phyloP scores from a whole-genome alignment of 2,797 vertebrate species.

The Cossypha dichroa region DNA sequence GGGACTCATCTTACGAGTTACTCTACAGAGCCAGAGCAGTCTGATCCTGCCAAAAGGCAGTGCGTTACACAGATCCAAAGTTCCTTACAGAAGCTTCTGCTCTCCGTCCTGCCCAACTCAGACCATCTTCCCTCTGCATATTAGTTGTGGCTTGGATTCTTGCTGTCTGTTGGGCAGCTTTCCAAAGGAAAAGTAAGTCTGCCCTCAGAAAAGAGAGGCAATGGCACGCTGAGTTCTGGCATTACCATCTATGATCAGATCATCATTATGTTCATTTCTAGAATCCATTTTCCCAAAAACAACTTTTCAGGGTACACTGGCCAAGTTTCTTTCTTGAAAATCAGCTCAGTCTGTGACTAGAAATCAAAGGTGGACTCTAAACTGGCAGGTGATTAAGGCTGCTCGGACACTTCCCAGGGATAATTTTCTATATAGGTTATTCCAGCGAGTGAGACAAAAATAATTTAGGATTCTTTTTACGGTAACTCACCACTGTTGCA shows the following conservation, averaged over 20 bases:
- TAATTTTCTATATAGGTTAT: neutral
- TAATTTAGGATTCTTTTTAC: neutral
- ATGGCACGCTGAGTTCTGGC: neutral
- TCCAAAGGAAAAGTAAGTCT: neutral
- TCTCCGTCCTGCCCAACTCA: neutral
- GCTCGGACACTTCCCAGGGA: neutral
- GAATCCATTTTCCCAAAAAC: neutral
- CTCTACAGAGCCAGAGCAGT: neutral
- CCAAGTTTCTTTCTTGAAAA: conserved; percentile 33
- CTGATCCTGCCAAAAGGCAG: neutral
- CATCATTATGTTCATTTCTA: neutral
- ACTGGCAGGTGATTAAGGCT: neutral
- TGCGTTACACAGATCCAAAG: neutral
- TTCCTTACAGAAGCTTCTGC: neutral
- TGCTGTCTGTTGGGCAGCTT: neutral
- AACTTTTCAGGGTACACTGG: neutral
- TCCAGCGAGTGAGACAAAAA: neutral
- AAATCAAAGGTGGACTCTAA: conserved; percentile 4
- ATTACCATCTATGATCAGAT: neutral
- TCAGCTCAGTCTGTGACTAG: neutral
- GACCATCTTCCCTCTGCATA: neutral
- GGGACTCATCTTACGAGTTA: neutral
- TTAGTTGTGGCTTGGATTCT: neutral
- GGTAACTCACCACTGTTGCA: neutral
- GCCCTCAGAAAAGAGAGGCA: neutral